A percentile compares a stretch with the other conserved stretches of the same genome.
These are phyloP conservation scores for Leptinotarsa peninsularis DNA, from an alignment of 2,888 invertebrate species.

Conservation along the genomic window DNA sequence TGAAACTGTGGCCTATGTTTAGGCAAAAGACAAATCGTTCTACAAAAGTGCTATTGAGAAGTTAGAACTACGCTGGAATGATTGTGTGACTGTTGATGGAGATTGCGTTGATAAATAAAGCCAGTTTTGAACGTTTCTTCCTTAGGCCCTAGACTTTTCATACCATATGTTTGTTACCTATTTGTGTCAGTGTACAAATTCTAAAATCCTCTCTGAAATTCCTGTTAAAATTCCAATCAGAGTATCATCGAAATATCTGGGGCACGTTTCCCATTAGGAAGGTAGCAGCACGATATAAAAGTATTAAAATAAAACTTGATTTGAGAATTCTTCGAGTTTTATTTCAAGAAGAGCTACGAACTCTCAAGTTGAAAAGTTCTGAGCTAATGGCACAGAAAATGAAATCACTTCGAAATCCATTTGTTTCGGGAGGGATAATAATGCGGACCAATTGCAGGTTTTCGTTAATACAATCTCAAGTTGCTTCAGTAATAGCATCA, in stretches of 20 bases:
- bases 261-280: slow-evolving; percentile 38
- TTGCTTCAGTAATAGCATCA: slow-evolving; percentile 14
- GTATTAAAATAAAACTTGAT: slow-evolving; percentile 41
- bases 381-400: slow-evolving; percentile 63
- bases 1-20: no score
- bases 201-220: neutral
- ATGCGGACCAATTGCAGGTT: slow-evolving; percentile 51
- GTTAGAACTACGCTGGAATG: no score
- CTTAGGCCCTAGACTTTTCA: no score
- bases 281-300: slow-evolving; percentile 27
- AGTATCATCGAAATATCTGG: slow-evolving; percentile 10
- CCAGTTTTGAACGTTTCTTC: no score
- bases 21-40: no score
- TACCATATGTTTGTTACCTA: no score
- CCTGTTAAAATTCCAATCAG: neutral
- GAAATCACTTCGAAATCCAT: slow-evolving; percentile 63
- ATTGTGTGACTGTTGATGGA: no score
- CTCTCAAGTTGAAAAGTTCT: slow-evolving; percentile 28
- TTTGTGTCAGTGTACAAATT: neutral
- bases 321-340: slow-evolving; percentile 42
- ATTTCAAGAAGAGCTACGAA: slow-evolving; percentile 33
- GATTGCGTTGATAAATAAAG: no score
- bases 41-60: no score
- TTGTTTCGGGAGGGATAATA: slow-evolving; percentile 55
- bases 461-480: slow-evolving; percentile 14